phyloP scores from a whole-genome alignment of 1,140 invertebrate genomes.

The Anastrepha obliqua region DNA sequence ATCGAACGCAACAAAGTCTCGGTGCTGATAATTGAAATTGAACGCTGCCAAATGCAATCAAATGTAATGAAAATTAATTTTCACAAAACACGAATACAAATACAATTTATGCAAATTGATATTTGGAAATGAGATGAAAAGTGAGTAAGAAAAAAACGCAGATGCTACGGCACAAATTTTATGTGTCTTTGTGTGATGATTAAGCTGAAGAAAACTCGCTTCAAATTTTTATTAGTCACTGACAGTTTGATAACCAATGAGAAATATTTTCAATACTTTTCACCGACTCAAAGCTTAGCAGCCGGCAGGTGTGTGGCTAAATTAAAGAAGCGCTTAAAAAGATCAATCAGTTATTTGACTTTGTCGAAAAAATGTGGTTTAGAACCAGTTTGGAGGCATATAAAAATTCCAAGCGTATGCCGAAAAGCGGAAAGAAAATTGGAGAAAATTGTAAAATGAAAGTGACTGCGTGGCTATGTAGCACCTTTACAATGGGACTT shows the following conservation, averaged over 20 bases:
- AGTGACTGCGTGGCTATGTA: constrained; percentile 33
- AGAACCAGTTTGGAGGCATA: constrained; percentile 25
- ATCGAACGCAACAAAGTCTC: neutral
- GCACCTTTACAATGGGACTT: constrained; percentile 26
- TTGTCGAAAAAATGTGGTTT: constrained; percentile 7
- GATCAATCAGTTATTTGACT: constrained; percentile 9
- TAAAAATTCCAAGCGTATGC: constrained; percentile 1
- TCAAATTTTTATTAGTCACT: constrained; percentile 3
- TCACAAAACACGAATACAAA: neutral
- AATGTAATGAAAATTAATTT: neutral
- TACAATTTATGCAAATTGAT: neutral
- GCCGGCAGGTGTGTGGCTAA: neutral
- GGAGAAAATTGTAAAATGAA: constrained; percentile 33
- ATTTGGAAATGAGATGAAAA: neutral
- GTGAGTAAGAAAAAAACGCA: too few species aligned
- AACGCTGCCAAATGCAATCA: neutral
- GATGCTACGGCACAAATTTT: too few species aligned
- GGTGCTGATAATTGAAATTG: neutral
- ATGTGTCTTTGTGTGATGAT: neutral
- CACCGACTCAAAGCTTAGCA: neutral
- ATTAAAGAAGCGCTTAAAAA: constrained; percentile 36
- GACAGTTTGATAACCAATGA: constrained; percentile 10
- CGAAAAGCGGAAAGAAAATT: constrained; percentile 44
- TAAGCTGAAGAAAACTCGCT: neutral
- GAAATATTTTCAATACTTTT: constrained; percentile 1